These are phyloP conservation scores for Muscidifurax raptorellus DNA, from an alignment of 1,140 invertebrate genomes.

Conservation along the genomic window DNA sequence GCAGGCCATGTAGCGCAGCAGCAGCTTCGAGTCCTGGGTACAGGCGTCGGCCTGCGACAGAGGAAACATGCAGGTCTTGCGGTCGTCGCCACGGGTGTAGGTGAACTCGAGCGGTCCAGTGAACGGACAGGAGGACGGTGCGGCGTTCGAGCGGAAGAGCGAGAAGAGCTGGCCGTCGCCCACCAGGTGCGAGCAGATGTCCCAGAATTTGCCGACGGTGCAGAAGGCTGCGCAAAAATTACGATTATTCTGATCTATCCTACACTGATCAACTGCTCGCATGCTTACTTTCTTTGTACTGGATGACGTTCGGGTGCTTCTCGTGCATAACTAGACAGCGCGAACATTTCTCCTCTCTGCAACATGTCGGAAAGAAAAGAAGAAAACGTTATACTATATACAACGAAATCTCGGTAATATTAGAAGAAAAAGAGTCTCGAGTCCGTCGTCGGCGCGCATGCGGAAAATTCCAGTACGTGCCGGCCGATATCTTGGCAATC, in stretches of 20 bases:
- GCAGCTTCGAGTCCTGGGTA: conserved; percentile 85
- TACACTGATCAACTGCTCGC: no score
- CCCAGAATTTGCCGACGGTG: conserved; percentile 61
- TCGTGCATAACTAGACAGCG: conserved; percentile 83
- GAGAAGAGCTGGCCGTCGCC: conserved; percentile 78
- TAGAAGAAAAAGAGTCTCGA: no score
- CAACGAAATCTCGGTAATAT: no score
- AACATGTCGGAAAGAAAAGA: no score
- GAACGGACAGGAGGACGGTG: conserved; percentile 77
- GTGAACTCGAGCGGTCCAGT: conserved; percentile 77
- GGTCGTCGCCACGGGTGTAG: conserved; percentile 84
- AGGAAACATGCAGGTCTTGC: conserved; percentile 83
- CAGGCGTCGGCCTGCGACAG: conserved; percentile 87
- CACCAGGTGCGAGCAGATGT: conserved; percentile 75
- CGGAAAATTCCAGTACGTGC: background rate
- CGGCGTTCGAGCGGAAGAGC: conserved; percentile 78
- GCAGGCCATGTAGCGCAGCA: conserved; percentile 90
- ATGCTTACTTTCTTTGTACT: conserved; percentile 89
- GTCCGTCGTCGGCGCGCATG: background rate
- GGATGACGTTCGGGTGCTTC: conserved; percentile 82
- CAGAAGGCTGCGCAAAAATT: conserved; percentile 70
- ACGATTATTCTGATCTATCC: background rate
- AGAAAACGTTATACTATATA: no score
- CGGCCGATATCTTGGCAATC: conserved; percentile 47
- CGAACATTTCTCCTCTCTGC: conserved; percentile 76